Conservation (phyloP, 2,113 vertebrate species). For the Trichechus manatus region DNA sequence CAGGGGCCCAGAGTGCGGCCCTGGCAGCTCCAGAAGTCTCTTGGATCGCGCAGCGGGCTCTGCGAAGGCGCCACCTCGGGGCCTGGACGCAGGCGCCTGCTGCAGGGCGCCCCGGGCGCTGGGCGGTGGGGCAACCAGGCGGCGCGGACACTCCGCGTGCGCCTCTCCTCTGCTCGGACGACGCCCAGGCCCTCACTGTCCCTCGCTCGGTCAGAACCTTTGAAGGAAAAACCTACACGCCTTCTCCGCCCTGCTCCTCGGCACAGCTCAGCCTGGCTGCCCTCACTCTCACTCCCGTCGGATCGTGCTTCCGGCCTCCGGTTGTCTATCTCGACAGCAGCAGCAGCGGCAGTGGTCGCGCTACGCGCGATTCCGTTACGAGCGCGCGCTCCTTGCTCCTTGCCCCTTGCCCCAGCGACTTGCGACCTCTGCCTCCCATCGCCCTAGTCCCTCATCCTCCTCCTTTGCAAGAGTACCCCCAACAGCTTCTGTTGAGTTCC, state of each 20-base stretch:
- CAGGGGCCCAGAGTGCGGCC: not conserved
- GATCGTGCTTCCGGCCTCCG: accelerated
- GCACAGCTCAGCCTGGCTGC: not conserved
- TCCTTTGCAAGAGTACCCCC: constrained; percentile 54
- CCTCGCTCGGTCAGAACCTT: not conserved
- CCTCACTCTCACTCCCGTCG: accelerated
- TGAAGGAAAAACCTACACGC: not conserved
- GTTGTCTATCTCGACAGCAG: not conserved
- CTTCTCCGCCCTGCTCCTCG: not conserved
- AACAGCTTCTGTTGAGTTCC: constrained; percentile 37
- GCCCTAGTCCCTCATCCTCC: not conserved
- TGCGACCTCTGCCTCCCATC: not conserved
- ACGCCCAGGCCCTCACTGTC: not conserved
- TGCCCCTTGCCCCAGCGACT: not conserved
- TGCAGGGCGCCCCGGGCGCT: accelerated
- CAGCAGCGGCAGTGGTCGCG: too few relatives aligned
- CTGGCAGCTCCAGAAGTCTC: not conserved
- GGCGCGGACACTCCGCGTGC: accelerated
- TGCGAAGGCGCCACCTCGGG: accelerated
- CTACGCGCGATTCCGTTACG: not conserved
- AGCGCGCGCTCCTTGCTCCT: not conserved
- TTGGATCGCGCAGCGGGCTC: accelerated
- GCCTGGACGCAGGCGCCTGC: not conserved
- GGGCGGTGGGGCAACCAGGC: accelerated
- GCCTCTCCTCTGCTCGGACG: not conserved